phyloP scores from a whole-genome alignment of 1,140 invertebrate species.

The Chrysoperla carnea region DNA sequence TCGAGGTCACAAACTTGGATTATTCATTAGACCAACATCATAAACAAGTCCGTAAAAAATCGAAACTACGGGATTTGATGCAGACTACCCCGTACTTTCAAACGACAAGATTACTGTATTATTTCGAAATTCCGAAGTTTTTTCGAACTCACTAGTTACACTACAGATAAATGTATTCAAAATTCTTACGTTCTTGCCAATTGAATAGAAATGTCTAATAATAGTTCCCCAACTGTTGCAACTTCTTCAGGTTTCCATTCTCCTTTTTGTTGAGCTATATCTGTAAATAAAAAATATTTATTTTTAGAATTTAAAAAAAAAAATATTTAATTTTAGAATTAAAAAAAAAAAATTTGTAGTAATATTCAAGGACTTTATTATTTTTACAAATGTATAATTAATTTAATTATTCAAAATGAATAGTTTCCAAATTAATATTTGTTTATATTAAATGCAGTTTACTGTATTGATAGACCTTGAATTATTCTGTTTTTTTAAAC shows the following conservation, averaged over 20 bases:
- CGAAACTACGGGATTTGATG: no score
- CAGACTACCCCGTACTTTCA: no score
- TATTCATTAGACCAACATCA: no score
- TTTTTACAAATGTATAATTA: background rate
- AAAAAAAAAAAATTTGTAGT: background rate
- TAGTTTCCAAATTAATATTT: no score
- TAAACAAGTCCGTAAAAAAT: no score
- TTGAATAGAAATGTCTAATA: conserved; percentile 69
- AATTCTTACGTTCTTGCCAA: conserved; percentile 65
- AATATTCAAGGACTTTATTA: background rate
- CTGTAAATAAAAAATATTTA: conserved; percentile 26
- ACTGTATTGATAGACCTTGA: no score
- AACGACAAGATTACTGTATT: no score
- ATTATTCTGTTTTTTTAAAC: no score
- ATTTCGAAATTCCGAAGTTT: no score
- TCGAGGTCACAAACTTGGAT: no score
- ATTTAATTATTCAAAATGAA: background rate
- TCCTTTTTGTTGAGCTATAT: conserved; percentile 51
- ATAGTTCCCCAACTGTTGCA: conserved; percentile 65
- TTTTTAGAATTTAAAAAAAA: background rate
- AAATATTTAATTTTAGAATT: background rate
- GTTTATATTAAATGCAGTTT: no score
- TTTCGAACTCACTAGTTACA: no score
- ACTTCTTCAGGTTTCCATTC: conserved; percentile 65
- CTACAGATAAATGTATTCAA: background rate